A percentile compares a stretch with the other conserved stretches of the same genome.
These are phyloP conservation scores for Sceloporus tristichus DNA, from an alignment of 2,113 vertebrate species.

Conservation along the genomic window DNA sequence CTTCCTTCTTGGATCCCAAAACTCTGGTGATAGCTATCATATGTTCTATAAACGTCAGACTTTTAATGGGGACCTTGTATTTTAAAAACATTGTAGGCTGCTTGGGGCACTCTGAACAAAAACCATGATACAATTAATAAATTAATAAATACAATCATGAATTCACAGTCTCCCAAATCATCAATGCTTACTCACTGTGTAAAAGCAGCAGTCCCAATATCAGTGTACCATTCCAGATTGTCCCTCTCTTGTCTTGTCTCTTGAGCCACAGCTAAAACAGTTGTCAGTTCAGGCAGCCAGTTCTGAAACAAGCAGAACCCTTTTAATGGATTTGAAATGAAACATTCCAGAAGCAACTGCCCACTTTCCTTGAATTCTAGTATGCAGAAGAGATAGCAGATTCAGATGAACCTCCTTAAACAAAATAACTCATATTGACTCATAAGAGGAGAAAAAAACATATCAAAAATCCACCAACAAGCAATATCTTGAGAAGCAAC, in stretches of 20 bases:
- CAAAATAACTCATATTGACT: background rate
- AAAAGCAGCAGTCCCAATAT: constrained; percentile 2
- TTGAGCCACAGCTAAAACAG: constrained; percentile 1
- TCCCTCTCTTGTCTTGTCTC: constrained; percentile 2
- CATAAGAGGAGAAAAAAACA: background rate
- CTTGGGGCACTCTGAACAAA: background rate
- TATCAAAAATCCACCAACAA: background rate
- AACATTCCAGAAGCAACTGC: constrained; percentile 13
- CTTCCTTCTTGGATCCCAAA: background rate
- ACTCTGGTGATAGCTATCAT: no score
- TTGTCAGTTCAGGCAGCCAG: background rate
- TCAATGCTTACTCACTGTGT: background rate
- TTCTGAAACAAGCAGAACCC: constrained; percentile 34
- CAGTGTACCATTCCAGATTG: background rate
- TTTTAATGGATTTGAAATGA: constrained; percentile 18
- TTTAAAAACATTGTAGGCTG: background rate
- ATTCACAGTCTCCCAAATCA: background rate
- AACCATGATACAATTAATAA: background rate
- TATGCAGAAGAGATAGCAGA: background rate
- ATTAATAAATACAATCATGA: constrained; percentile 14
- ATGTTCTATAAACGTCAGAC: background rate
- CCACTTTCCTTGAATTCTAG: background rate
- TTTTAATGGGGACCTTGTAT: background rate
- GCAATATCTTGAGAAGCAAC: background rate
- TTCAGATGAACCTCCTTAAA: no score